Conservation (phyloP, 1,140 invertebrate species). For the Lepidurus apus region DNA sequence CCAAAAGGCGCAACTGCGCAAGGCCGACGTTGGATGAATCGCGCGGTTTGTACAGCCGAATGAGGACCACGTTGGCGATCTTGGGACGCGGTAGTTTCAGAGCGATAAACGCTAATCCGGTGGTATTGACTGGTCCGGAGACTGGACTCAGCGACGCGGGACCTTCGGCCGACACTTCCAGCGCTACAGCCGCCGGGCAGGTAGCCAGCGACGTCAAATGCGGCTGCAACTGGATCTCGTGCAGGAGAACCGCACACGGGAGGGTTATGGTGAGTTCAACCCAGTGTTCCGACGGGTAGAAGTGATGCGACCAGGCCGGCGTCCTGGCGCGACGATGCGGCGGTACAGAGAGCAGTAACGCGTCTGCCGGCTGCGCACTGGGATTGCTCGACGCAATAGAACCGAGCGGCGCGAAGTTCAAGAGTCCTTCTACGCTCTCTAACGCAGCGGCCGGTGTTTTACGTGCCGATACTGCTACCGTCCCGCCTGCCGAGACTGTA, state of each 20-base stretch:
- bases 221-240: slow-evolving; percentile 80
- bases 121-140: slow-evolving; percentile 67
- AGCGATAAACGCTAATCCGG: slow-evolving; percentile 77
- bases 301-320: slow-evolving; percentile 87
- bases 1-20: slow-evolving; percentile 77
- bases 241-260: slow-evolving; percentile 81
- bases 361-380: slow-evolving; percentile 78
- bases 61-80: slow-evolving; percentile 56
- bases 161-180: slow-evolving; percentile 64
- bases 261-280: slow-evolving; percentile 79
- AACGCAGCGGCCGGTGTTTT: slow-evolving; percentile 23
- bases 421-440: slow-evolving; percentile 55
- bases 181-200: slow-evolving; percentile 80
- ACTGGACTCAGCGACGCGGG: slow-evolving; percentile 50
- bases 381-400: slow-evolving; percentile 73
- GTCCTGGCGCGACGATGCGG: slow-evolving; percentile 75
- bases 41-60: slow-evolving; percentile 71
- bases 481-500: background rate
- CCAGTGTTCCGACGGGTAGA: slow-evolving; percentile 81
- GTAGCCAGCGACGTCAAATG: slow-evolving; percentile 76
- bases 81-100: slow-evolving; percentile 72
- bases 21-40: slow-evolving; percentile 82
- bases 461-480: slow-evolving; percentile 21
- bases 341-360: slow-evolving; percentile 65
- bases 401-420: slow-evolving; percentile 84